Conservation (phyloP, 2,888 invertebrate genomes). For the Pedicia rivosa region DNA sequence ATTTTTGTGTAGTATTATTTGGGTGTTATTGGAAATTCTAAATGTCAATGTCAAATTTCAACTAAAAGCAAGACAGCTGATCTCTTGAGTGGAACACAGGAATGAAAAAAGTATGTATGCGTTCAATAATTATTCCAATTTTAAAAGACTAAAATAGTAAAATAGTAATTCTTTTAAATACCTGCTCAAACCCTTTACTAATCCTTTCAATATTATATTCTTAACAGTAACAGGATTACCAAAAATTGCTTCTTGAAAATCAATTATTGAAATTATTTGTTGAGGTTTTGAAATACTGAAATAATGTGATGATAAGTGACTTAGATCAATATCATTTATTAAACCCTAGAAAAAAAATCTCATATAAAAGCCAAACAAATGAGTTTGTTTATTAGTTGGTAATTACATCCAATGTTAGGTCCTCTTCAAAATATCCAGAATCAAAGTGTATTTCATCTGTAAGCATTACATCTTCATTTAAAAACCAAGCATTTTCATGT, state of each 20-base stretch:
- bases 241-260: conserved; percentile 28
- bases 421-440: not conserved
- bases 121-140: too few species aligned
- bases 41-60: too few species aligned
- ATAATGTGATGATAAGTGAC: conserved; percentile 32
- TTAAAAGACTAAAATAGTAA: too few species aligned
- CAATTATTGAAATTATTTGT: conserved; percentile 27
- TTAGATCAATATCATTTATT: conserved; percentile 32
- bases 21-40: too few species aligned
- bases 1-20: too few species aligned
- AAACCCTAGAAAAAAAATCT: conserved; percentile 26
- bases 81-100: too few species aligned
- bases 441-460: not conserved
- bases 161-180: conserved; percentile 13
- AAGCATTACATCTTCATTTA: conserved; percentile 1
- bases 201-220: conserved; percentile 22
- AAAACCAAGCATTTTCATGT: not conserved
- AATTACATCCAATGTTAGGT: not conserved
- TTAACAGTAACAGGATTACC: conserved; percentile 20
- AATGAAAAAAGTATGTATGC: too few species aligned
- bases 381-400: not conserved
- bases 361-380: too few species aligned
- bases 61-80: too few species aligned
- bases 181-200: conserved; percentile 20
- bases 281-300: conserved; percentile 36